Conservation (phyloP, 2,797 vertebrate genomes). For the Darevskia nairensis region DNA sequence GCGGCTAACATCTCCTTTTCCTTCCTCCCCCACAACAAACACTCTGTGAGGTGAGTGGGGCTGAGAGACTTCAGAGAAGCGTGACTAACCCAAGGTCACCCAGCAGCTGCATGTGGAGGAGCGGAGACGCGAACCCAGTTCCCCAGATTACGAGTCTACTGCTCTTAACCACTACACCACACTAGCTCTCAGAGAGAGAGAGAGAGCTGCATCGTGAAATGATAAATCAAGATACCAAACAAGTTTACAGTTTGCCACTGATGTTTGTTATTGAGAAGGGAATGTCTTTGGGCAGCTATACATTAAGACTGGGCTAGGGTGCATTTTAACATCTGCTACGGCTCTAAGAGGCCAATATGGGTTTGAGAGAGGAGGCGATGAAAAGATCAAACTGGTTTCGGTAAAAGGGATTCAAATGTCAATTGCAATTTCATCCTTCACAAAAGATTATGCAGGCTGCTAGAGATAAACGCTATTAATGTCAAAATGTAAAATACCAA, state of each 20-base stretch:
- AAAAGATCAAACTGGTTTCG: conserved; percentile 30
- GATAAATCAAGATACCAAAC: background rate
- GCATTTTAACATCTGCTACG: conserved; percentile 5
- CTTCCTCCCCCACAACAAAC: no score
- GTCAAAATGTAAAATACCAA: conserved; percentile 18
- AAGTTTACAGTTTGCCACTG: background rate
- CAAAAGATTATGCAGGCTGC: conserved; percentile 8
- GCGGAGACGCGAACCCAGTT: no score
- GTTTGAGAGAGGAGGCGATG: conserved; percentile 36
- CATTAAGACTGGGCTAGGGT: background rate
- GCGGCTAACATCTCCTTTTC: no score
- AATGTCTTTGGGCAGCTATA: background rate
- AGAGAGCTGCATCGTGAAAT: background rate
- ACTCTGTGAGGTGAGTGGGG: no score
- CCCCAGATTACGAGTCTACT: no score
- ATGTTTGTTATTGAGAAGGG: conserved; percentile 6
- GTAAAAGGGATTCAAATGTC: background rate
- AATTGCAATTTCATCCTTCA: conserved; percentile 41
- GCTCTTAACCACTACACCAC: no score
- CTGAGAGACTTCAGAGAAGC: no score
- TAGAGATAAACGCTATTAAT: conserved; percentile 28
- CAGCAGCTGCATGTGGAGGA: no score
- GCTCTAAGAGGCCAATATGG: background rate
- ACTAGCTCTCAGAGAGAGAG: no score
- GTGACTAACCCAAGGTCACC: no score